phyloP scores from a whole-genome alignment of 2,113 vertebrate species.

The Odocoileus hemionus region DNA sequence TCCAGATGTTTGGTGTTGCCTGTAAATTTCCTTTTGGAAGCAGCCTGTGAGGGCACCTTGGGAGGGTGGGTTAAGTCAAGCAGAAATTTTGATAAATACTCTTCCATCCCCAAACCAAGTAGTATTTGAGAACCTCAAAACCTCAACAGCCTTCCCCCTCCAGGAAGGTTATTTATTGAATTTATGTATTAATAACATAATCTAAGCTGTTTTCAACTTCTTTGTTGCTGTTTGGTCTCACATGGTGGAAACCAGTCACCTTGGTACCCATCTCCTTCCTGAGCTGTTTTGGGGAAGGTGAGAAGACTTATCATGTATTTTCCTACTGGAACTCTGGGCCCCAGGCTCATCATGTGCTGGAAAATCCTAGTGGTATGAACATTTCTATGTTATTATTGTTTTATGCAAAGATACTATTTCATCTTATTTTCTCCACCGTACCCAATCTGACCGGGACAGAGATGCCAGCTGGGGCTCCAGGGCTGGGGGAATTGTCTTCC shows the following conservation, averaged over 20 bases:
- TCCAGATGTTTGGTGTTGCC: accelerated
- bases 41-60: not conserved
- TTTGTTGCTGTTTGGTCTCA: not conserved
- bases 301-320: not conserved
- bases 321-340: not conserved
- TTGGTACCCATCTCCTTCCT: not conserved
- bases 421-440: not conserved
- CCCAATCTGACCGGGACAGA: not conserved
- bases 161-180: not conserved
- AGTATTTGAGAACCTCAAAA: not conserved
- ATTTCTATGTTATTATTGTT: not conserved
- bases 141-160: not conserved
- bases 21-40: not conserved
- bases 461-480: too few relatives aligned
- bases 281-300: not conserved
- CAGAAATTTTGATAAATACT: not conserved
- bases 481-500: too few relatives aligned
- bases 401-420: not conserved
- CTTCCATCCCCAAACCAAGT: not conserved
- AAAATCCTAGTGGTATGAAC: not conserved
- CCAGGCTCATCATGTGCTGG: accelerated
- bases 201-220: not conserved
- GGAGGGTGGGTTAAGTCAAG: not conserved
- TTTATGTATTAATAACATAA: not conserved
- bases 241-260: not conserved